These are phyloP conservation scores for Grantiella picta DNA, from an alignment of 2,113 vertebrate genomes.

Conservation along the genomic window DNA sequence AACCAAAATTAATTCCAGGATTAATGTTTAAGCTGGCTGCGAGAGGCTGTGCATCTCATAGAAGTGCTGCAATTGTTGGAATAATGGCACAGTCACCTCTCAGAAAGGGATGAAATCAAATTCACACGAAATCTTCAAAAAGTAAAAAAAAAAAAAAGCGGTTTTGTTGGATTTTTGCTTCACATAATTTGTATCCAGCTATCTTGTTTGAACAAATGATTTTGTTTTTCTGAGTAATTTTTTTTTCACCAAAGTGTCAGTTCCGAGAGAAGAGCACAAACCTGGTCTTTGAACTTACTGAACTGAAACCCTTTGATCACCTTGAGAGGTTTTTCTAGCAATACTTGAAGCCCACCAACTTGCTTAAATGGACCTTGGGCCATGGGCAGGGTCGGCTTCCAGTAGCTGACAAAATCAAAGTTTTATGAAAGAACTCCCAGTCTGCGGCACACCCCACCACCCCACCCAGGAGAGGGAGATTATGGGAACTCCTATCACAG, in stretches of 20 bases:
- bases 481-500: constrained; percentile 43
- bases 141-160: accelerated
- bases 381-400: background rate
- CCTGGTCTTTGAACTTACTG: background rate
- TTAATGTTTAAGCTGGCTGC: background rate
- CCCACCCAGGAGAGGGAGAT: constrained; percentile 26
- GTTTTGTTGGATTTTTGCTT: background rate
- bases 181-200: background rate
- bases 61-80: background rate
- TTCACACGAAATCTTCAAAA: background rate
- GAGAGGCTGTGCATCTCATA: background rate
- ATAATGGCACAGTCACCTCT: background rate
- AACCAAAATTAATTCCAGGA: constrained; percentile 40
- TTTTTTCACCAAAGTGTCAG: background rate
- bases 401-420: constrained; percentile 42
- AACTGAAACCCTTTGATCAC: background rate
- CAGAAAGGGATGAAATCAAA: background rate
- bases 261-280: background rate
- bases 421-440: constrained; percentile 35
- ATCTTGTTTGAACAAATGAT: background rate
- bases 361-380: background rate
- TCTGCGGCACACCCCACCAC: constrained; percentile 1
- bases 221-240: background rate
- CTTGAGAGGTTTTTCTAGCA: background rate
- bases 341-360: background rate